Percentiles rank a stretch among this genome's conserved stretches.
Conservation (phyloP, 2,113 vertebrate species). For the Ursus arctos region DNA sequence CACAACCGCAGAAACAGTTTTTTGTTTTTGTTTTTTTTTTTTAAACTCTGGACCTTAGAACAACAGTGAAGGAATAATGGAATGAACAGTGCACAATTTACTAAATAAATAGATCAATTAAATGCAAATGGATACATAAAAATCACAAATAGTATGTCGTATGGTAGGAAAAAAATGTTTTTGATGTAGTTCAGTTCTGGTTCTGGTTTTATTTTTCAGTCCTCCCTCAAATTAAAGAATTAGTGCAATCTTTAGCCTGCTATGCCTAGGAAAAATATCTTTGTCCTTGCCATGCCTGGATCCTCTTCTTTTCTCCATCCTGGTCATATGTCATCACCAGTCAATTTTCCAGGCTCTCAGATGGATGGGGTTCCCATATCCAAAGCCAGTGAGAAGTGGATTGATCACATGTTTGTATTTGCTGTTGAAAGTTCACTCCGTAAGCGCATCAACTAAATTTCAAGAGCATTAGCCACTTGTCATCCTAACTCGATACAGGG, state of each 20-base stretch:
- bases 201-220: constrained; percentile 20
- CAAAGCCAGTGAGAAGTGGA: not conserved
- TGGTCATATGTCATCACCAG: not conserved
- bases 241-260: not conserved
- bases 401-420: not conserved
- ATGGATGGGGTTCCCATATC: not conserved
- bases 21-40: not conserved
- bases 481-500: not conserved
- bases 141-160: not conserved
- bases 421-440: not conserved
- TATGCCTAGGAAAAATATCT: not conserved
- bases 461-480: not conserved
- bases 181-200: not conserved
- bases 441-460: constrained; percentile 11
- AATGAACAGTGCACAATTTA: not conserved
- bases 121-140: constrained; percentile 6
- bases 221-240: constrained; percentile 36
- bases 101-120: not conserved
- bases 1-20: not conserved
- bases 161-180: not conserved
- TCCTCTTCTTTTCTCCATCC: not conserved
- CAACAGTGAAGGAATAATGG: not conserved
- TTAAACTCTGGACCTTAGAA: not conserved
- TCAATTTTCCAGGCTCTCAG: not conserved
- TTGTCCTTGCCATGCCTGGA: not conserved